Conservation (phyloP, 1,140 invertebrate species). For the Paramacrobiotus metropolitanus region DNA sequence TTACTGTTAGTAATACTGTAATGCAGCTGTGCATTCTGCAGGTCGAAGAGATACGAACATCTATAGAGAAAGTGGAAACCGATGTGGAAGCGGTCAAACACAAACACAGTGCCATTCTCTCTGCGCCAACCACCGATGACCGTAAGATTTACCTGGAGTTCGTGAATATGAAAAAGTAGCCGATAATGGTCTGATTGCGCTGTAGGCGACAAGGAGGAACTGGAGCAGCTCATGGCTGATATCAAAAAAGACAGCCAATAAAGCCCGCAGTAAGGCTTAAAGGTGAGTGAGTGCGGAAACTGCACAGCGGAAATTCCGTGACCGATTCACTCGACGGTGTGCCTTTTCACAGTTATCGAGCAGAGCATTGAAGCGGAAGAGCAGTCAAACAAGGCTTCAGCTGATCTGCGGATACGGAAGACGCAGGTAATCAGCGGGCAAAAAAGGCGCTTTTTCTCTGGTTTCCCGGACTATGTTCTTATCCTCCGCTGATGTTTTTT, state of each 20-base stretch:
- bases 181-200: no score
- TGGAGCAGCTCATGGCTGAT: conserved; percentile 97
- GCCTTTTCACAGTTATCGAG: conserved; percentile 74
- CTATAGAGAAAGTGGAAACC: conserved; percentile 95
- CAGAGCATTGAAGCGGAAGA: conserved; percentile 98
- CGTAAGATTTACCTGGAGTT: conserved; percentile 41
- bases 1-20: no score
- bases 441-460: no score
- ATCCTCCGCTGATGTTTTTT: background rate
- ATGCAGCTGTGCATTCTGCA: no score
- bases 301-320: background rate
- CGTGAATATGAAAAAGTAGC: no score
- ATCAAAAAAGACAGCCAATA: conserved; percentile 99
- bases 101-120: conserved; percentile 94
- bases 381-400: conserved; percentile 88
- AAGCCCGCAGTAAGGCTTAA: conserved; percentile 98
- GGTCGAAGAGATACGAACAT: conserved; percentile 95
- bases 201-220: conserved; percentile 86
- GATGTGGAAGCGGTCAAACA: conserved; percentile 99
- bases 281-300: no score
- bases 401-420: conserved; percentile 95
- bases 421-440: conserved; percentile 39
- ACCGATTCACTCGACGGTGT: no score
- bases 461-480: background rate
- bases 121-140: conserved; percentile 92